Evolutionary conservation across 1,140 invertebrate genomes (phyloP).

Genomic region (Odontomachus brunneus): DNA sequence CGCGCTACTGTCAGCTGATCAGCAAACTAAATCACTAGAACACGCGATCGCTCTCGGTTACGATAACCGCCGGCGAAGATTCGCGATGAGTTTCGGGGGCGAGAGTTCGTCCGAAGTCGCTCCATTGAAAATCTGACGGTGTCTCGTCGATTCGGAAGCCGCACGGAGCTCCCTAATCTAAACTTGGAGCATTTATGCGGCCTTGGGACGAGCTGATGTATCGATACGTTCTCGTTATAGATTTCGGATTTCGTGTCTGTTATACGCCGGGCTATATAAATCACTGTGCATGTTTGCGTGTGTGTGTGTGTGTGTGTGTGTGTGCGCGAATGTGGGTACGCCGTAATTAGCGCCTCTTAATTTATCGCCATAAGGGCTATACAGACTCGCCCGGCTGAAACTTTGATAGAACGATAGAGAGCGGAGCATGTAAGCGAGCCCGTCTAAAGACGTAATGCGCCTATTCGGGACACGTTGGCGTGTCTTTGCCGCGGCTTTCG

Average conservation of each 20-base stretch:
- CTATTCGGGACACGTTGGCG: conserved; percentile 7
- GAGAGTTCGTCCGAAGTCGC: neutral
- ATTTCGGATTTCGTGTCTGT: conserved; percentile 25
- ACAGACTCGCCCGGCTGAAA: conserved; percentile 19
- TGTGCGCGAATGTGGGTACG: too few relatives aligned
- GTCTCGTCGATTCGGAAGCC: neutral
- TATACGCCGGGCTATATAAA: too few relatives aligned
- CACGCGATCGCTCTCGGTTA: neutral
- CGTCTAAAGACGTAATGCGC: conserved; percentile 14
- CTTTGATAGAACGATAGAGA: conserved; percentile 43
- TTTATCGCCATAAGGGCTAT: conserved; percentile 37
- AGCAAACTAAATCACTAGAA: neutral
- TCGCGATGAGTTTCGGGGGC: conserved; percentile 3
- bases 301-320: too few relatives aligned
- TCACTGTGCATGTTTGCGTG: too few relatives aligned
- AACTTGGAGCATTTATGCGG: conserved; percentile 14
- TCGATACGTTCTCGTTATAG: conserved; percentile 42
- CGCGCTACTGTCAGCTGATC: neutral
- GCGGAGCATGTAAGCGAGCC: neutral
- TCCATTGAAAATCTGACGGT: conserved; percentile 23
- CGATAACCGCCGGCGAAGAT: neutral
- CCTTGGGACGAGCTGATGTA: neutral
- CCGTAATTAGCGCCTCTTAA: conserved; percentile 55
- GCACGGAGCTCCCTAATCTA: conserved; percentile 30
- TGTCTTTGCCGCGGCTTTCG: conserved; percentile 29